phyloP scores from a whole-genome alignment of 35 echinoderm and acorn worm genomes.

The Apostichopus japonicus region DNA sequence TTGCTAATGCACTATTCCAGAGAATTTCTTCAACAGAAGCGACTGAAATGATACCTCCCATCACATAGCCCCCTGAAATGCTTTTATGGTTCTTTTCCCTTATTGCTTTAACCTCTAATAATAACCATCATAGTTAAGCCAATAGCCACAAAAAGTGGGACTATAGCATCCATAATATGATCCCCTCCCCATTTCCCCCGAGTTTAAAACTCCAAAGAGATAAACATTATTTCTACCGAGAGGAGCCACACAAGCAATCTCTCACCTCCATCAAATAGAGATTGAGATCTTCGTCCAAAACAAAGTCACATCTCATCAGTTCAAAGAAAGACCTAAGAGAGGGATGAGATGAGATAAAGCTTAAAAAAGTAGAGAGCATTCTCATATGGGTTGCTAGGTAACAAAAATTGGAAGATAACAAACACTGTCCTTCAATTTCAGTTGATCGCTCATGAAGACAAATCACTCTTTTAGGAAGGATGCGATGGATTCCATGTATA shows the following conservation, averaged over 20 bases:
- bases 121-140: not conserved
- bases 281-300: conserved; percentile 93
- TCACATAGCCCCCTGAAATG: not conserved
- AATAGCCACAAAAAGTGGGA: not conserved
- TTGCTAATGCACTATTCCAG: too few species aligned
- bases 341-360: not conserved
- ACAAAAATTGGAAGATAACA: too few species aligned
- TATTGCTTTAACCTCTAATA: not conserved
- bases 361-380: not conserved
- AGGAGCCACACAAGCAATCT: not conserved
- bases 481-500: too few species aligned
- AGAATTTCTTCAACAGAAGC: too few species aligned
- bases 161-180: not conserved
- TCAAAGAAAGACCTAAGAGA: conserved; percentile 85
- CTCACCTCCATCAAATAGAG: conserved; percentile 95
- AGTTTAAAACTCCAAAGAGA: not conserved
- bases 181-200: not conserved
- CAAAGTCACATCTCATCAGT: conserved; percentile 97
- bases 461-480: too few species aligned
- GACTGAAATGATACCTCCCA: too few species aligned
- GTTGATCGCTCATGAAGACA: too few species aligned
- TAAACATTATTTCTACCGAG: not conserved
- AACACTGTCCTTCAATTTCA: too few species aligned
- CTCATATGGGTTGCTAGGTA: too few species aligned
- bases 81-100: not conserved